These are phyloP conservation scores for Seriola quinqueradiata DNA, from an alignment of 2,113 vertebrate genomes.

Conservation along the genomic window DNA sequence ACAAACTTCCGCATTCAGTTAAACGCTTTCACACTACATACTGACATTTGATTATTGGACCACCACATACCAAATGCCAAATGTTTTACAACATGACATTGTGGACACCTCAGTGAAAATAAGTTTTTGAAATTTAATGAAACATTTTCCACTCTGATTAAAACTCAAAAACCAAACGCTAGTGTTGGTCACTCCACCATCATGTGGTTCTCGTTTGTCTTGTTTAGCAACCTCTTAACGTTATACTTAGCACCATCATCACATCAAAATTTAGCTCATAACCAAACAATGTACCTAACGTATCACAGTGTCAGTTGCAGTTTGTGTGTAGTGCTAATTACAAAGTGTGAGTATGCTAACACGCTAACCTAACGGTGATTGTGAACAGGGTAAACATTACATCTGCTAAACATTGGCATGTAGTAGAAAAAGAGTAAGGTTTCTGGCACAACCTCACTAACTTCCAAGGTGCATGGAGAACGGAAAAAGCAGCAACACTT, in stretches of 20 bases:
- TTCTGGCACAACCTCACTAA: no score
- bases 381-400: no score
- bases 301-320: background rate
- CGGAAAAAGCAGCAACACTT: no score
- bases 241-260: background rate
- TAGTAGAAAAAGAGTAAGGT: no score
- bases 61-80: background rate
- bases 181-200: no score
- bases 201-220: no score
- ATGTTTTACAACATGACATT: background rate
- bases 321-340: background rate
- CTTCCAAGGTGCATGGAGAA: no score
- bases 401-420: no score
- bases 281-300: background rate
- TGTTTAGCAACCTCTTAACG: no score
- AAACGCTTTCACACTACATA: background rate
- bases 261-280: background rate
- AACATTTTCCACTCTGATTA: background rate
- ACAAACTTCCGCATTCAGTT: constrained; percentile 1
- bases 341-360: background rate
- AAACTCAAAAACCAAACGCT: background rate
- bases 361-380: no score
- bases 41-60: background rate
- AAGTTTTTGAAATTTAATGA: background rate
- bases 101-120: background rate